A percentile compares a stretch with the other conserved stretches of the same genome.
Evolutionary conservation across 2,888 invertebrate genomes (phyloP).

Genomic region (Leptinotarsa peninsularis): DNA sequence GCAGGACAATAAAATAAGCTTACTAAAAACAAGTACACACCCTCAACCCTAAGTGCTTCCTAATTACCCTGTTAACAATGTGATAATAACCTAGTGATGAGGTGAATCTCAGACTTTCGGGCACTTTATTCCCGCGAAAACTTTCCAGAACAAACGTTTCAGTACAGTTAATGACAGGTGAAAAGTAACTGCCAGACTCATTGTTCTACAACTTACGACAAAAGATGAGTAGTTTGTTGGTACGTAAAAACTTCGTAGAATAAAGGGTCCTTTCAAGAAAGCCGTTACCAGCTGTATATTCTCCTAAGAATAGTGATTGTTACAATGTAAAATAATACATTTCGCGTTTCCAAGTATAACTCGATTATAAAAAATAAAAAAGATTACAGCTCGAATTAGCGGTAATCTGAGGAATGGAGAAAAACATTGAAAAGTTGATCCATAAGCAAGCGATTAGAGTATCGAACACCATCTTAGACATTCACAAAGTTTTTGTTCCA

Average conservation of each 20-base stretch:
- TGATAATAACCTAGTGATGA: constrained; percentile 18
- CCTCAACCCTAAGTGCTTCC: neutral
- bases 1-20: neutral
- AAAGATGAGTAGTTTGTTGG: neutral
- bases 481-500: neutral
- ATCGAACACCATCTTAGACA: neutral
- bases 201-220: neutral
- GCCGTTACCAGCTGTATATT: neutral
- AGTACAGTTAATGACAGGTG: constrained; percentile 20
- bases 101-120: constrained; percentile 18
- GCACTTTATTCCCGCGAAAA: constrained; percentile 12
- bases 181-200: constrained; percentile 18
- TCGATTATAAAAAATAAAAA: constrained; percentile 37
- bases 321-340: constrained; percentile 35
- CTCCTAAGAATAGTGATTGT: constrained; percentile 32
- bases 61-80: constrained; percentile 25
- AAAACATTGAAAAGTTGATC: constrained; percentile 14
- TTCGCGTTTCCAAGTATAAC: constrained; percentile 25
- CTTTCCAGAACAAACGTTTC: constrained; percentile 14
- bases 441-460: neutral
- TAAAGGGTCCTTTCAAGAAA: neutral
- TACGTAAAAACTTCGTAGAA: neutral
- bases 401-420: constrained; percentile 17
- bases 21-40: neutral
- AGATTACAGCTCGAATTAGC: constrained; percentile 13